Conservation (phyloP, 1,140 invertebrate genomes). For the Pachypsylla venusta region DNA sequence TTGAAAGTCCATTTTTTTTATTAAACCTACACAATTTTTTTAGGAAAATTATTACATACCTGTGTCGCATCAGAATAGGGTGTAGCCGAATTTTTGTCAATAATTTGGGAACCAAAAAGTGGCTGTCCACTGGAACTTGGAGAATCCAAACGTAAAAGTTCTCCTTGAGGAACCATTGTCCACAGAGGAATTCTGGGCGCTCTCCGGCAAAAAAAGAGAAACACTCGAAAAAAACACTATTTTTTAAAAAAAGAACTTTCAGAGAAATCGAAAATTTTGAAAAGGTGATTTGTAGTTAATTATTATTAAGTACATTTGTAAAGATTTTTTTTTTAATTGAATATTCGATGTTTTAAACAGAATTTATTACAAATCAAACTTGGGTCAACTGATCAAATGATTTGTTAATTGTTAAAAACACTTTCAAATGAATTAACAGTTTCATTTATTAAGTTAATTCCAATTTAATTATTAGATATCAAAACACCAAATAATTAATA, state of each 20-base stretch:
- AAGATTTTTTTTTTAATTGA: not conserved
- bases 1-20: no score
- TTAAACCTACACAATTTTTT: no score
- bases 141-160: not conserved
- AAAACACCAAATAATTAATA: no score
- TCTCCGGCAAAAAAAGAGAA: not conserved
- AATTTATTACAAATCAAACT: not conserved
- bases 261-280: not conserved
- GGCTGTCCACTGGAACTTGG: conserved; percentile 21
- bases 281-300: not conserved
- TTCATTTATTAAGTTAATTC: no score
- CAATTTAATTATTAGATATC: no score
- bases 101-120: conserved; percentile 67
- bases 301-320: not conserved
- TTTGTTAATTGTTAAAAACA: no score
- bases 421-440: no score
- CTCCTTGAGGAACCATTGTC: not conserved
- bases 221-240: no score
- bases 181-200: not conserved
- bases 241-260: not conserved
- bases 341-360: not conserved
- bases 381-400: no score
- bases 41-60: conserved; percentile 49
- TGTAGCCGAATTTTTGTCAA: conserved; percentile 77
- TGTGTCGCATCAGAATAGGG: conserved; percentile 94